Conservation (phyloP, 2,797 vertebrate genomes). For the Pantherophis alleghaniensis region DNA sequence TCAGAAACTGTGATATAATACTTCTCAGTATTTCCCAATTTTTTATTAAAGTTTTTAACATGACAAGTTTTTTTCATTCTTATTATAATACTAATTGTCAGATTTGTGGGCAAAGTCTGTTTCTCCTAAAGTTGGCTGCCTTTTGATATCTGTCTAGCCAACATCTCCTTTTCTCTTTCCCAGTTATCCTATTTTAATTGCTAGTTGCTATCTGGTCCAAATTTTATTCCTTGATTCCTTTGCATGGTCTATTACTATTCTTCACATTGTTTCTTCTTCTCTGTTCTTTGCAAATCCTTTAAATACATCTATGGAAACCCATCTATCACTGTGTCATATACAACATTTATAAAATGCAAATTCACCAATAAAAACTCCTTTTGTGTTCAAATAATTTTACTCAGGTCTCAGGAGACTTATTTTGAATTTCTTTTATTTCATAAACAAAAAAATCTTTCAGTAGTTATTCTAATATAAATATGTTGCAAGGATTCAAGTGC, state of each 20-base stretch:
- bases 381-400: constrained; percentile 1
- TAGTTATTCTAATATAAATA: background rate
- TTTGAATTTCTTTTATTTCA: constrained; percentile 3
- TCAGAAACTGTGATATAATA: background rate
- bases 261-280: constrained; percentile 19
- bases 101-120: background rate
- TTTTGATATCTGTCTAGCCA: background rate
- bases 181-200: background rate
- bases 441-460: background rate
- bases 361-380: background rate
- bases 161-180: background rate
- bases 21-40: background rate
- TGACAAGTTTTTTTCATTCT: background rate
- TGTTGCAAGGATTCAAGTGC: background rate
- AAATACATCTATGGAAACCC: constrained; percentile 10
- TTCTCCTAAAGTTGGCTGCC: background rate
- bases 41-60: background rate
- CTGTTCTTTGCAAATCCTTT: background rate
- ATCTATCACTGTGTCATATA: constrained; percentile 12
- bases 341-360: constrained; percentile 14
- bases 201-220: background rate
- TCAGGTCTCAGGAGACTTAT: background rate
- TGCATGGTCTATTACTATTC: background rate
- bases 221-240: constrained; percentile 21
- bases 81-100: background rate